These are phyloP conservation scores for Yoshiicerus persimilis DNA, from an alignment of 1,140 invertebrate species.

Conservation along the genomic window DNA sequence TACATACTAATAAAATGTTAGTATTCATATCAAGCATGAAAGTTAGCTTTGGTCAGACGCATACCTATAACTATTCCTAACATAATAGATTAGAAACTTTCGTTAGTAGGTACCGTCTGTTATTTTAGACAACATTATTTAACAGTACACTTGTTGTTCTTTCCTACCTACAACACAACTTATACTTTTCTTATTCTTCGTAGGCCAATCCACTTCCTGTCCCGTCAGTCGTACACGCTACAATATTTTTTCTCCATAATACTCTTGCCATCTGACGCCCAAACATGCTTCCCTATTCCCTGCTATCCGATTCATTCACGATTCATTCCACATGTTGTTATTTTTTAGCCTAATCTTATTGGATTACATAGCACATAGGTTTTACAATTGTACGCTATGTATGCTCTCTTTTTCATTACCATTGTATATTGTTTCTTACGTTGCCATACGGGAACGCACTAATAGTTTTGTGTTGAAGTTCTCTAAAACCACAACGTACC, in stretches of 20 bases:
- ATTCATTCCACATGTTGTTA: neutral
- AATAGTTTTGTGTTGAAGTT: neutral
- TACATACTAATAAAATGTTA: neutral
- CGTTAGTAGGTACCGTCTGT: neutral
- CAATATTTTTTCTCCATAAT: neutral
- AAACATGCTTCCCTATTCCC: neutral
- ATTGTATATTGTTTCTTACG: neutral
- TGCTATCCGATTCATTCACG: neutral
- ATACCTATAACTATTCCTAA: no score
- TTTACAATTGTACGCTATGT: neutral
- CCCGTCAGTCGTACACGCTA: neutral
- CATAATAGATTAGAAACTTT: neutral
- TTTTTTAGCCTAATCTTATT: neutral
- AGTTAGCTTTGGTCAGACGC: neutral
- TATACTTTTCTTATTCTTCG: neutral
- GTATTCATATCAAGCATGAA: neutral
- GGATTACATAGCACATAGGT: neutral
- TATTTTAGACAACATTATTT: neutral
- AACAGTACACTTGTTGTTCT: constrained; percentile 9
- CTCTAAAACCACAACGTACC: neutral
- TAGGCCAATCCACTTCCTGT: neutral
- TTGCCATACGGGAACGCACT: neutral
- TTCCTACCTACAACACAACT: neutral
- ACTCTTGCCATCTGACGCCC: neutral
- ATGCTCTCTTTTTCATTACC: neutral